These are phyloP conservation scores for Centroberyx gerrardi DNA, from an alignment of 2,797 vertebrate genomes.

Conservation along the genomic window DNA sequence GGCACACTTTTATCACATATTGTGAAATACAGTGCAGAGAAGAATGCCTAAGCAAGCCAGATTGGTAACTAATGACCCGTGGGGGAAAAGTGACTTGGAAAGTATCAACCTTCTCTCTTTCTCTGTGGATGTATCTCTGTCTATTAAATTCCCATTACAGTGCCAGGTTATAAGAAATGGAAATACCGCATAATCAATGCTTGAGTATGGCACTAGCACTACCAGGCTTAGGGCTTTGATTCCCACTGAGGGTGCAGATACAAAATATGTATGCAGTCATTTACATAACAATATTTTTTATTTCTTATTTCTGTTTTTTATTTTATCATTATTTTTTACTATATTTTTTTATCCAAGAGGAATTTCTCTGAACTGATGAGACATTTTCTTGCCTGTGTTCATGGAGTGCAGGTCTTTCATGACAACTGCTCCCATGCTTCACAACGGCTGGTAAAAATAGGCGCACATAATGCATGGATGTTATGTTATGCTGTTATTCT, in stretches of 20 bases:
- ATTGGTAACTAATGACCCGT: slow-evolving; percentile 23
- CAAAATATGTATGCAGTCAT: too few relatives aligned
- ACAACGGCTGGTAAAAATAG: not conserved
- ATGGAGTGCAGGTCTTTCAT: not conserved
- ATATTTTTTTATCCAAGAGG: not conserved
- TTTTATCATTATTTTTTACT: not conserved
- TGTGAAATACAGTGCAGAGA: not conserved
- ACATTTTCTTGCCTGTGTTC: not conserved
- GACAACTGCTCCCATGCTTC: not conserved
- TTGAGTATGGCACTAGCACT: not conserved
- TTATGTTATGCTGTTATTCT: not conserved
- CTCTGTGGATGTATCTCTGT: not conserved
- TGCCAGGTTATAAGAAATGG: not conserved
- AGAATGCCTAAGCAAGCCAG: slow-evolving; percentile 1
- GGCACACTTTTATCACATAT: too few relatives aligned
- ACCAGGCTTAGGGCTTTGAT: too few relatives aligned
- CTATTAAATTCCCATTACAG: too few relatives aligned
- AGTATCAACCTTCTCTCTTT: not conserved
- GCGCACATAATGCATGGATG: not conserved
- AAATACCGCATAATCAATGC: not conserved
- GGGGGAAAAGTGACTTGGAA: slow-evolving; percentile 13
- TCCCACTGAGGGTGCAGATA: too few relatives aligned
- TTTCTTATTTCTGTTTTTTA: not conserved
- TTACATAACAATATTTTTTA: too few relatives aligned
- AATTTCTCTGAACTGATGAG: not conserved